phyloP scores from a whole-genome alignment of 1,140 invertebrate genomes.

The Holcopasites calliopsidis region DNA sequence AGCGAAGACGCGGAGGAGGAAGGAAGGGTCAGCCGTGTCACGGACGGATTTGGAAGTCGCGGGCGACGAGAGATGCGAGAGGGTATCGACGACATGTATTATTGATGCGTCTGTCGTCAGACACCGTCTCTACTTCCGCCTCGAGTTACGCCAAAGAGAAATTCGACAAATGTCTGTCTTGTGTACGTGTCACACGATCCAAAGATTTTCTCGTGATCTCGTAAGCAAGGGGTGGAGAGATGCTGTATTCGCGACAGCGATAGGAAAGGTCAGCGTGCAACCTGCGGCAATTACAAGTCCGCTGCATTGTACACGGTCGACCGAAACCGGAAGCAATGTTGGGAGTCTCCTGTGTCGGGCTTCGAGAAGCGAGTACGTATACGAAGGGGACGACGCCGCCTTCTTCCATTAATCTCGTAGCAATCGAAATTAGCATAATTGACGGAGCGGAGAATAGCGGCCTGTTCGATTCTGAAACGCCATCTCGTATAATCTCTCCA shows the following conservation, averaged over 20 bases:
- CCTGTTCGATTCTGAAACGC: slow-evolving; percentile 77
- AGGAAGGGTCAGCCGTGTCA: slow-evolving; percentile 68
- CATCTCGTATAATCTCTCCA: slow-evolving; percentile 77
- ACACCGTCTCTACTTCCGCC: slow-evolving; percentile 37
- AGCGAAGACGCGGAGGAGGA: slow-evolving; percentile 47
- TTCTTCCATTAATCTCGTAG: slow-evolving; percentile 79
- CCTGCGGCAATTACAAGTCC: slow-evolving; percentile 61
- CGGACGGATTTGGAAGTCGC: slow-evolving; percentile 51
- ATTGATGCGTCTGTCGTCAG: slow-evolving; percentile 69
- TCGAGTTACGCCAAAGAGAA: background rate
- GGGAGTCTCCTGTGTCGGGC: slow-evolving; percentile 43
- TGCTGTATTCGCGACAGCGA: background rate
- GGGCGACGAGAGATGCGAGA: slow-evolving; percentile 19
- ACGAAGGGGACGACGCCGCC: slow-evolving; percentile 65
- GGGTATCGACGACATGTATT: slow-evolving; percentile 66
- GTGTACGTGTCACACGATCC: background rate
- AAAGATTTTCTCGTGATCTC: no score
- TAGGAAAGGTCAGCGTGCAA: slow-evolving; percentile 42
- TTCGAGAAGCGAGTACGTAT: slow-evolving; percentile 26
- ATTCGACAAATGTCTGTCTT: background rate
- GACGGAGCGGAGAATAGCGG: slow-evolving; percentile 78
- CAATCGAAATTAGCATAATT: slow-evolving; percentile 80
- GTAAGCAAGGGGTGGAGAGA: background rate
- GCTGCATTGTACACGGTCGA: slow-evolving; percentile 62
- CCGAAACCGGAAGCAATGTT: slow-evolving; percentile 62